phyloP scores from a whole-genome alignment of 2,113 vertebrate species.

The Plestiodon gilberti region DNA sequence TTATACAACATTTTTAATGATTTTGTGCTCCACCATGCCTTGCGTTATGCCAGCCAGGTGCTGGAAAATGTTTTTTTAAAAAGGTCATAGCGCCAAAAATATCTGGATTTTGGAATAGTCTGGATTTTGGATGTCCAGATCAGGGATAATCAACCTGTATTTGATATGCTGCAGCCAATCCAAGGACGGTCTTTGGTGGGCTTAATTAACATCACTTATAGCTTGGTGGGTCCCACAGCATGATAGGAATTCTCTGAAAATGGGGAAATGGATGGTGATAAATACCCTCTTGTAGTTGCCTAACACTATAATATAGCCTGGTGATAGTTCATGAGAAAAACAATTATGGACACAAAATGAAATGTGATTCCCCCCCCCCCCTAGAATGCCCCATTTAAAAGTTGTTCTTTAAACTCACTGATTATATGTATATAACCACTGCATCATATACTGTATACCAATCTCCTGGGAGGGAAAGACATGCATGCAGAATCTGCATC shows the following conservation, averaged over 20 bases:
- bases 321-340: slow-evolving; percentile 12
- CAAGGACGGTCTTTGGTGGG: too few species aligned
- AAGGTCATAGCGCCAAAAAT: too few species aligned
- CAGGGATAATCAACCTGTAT: too few species aligned
- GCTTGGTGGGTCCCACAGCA: background rate
- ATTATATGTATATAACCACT: background rate
- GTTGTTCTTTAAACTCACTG: background rate
- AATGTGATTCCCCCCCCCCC: background rate
- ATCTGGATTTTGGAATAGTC: too few species aligned
- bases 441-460: too few species aligned
- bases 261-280: background rate
- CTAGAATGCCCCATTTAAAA: background rate
- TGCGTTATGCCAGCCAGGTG: too few species aligned
- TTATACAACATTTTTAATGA: too few species aligned
- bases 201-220: background rate
- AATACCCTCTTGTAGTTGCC: background rate
- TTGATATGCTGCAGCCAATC: too few species aligned
- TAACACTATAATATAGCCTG: background rate
- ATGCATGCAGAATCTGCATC: background rate
- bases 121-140: too few species aligned
- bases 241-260: background rate
- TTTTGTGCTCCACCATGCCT: too few species aligned
- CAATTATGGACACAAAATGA: slow-evolving; percentile 3
- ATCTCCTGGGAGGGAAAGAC: background rate
- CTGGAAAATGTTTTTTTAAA: too few species aligned